Evolutionary conservation across 2,113 vertebrate genomes (phyloP), one percentile per base, ranked within the genome.

Genomic region (Vombatus ursinus): DNA sequence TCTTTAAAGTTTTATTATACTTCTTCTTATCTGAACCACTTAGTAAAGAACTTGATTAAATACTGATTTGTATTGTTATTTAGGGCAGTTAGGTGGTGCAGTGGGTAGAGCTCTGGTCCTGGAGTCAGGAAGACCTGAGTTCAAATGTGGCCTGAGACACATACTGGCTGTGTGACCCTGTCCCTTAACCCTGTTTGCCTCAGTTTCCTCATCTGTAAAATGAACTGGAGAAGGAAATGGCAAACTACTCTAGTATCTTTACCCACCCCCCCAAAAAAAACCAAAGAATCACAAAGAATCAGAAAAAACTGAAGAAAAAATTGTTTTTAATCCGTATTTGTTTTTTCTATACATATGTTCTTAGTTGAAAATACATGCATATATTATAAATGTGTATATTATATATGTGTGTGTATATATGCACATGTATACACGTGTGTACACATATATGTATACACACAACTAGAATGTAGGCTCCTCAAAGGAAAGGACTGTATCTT

Each of bases 391-490:
- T 51, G 50, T 77, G 7, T 19, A 77, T 77, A 77, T 49, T 49
- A 49, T 49, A 49, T 49, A 49, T 49, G 48, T 49, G 5, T 49
- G 5, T 61, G 9, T 14, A 37, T n/a, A 3, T 37, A 68, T 37
- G 28, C 2, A 61, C 16, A n/a, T 77, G 16, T 37, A n/a, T 16
- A 16, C 16, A 68, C 3, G n/a, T n/a, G 19, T 19, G n/a, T 3
- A n/a, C 5, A 68, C 16, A n/a, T n/a, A n/a, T n/a, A 22, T 6
- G n/a, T 16, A 77, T 0, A 77, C 4, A n/a, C 5, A n/a, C 0
- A n/a, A n/a, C 68, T 77, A 77, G 68, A 44, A 19, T 22, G 3
- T 77, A n/a, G 14, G 31, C 2, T 37, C 61, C 28, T 68, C 61
- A 68, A 37, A 14, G 14, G 28, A n/a, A 68, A 68, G 12, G 28